Evolutionary conservation across 2,113 vertebrate species (phyloP), one percentile per base, ranked within the genome.

Genomic region (Clarias macrocephalus): DNA sequence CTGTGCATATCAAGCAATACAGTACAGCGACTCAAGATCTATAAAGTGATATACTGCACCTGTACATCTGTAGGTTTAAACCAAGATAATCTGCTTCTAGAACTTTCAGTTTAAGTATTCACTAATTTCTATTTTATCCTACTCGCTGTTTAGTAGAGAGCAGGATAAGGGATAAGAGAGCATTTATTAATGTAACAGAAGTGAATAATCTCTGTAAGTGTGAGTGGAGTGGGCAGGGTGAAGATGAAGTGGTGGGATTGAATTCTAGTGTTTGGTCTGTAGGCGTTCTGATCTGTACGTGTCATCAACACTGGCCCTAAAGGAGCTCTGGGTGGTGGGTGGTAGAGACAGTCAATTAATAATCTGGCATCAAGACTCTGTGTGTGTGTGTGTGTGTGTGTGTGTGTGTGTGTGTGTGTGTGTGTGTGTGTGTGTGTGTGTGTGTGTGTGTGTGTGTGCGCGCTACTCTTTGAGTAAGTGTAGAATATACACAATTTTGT

Each of bases 221-320:
- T 37, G 68, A 48, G 77, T 65, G 6, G 75, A 89, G 76, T 87
- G 88, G 88, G 86, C 77, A 82, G 82, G 70, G 62, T 52, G 70
- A 85, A 80, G 76, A 42, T 77, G 54, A 87, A 85, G 79, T 33
- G 73, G 25, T 42, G 63, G 60, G 83, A 84, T 72, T 86, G 76
- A 84, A 82, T 30, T 57, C 80, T 21, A n/a, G 60, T 88, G 87
- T 77, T 85, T 88, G 86, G 81, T 37, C 63, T 72, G 89, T 88
- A 84, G 89, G 91, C 75, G 88, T 89, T 81, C 25, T 87, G 87
- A 91, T 91, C 86, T 84, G 84, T 66, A 85, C 84, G n/a, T 82
- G 90, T 89, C 89, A 90, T 90, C 90, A 90, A 84, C 82, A 59
- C 85, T 72, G 48, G 77, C 88, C 87, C 70, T 57, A 42, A 80